Percentiles rank a stretch among this genome's conserved stretches.
These are phyloP conservation scores for Stegodyphus dumicola DNA, from an alignment of 1,140 invertebrate genomes.

Conservation along the genomic window DNA sequence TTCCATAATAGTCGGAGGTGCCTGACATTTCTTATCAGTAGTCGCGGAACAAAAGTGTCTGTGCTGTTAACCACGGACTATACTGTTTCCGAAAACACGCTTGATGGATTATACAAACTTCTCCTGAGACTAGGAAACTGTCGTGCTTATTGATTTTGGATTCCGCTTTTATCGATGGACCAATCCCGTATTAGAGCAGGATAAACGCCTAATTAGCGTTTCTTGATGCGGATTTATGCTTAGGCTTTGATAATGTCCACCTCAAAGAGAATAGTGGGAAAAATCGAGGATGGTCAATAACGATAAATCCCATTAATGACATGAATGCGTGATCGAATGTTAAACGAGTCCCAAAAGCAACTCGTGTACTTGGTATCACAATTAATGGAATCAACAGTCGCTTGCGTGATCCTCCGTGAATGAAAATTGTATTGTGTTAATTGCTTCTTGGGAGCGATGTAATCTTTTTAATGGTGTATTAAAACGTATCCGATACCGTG, in stretches of 20 bases:
- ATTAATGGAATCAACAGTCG: slow-evolving; percentile 57
- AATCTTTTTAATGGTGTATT: slow-evolving; percentile 59
- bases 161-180: background rate
- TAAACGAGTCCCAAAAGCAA: slow-evolving; percentile 43
- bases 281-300: slow-evolving; percentile 47
- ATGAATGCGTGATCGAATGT: slow-evolving; percentile 56
- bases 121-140: slow-evolving; percentile 13
- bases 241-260: slow-evolving; percentile 36
- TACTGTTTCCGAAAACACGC: slow-evolving; percentile 11
- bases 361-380: slow-evolving; percentile 47
- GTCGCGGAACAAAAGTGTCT: background rate
- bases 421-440: slow-evolving; percentile 54
- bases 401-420: slow-evolving; percentile 50
- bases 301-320: slow-evolving; percentile 56
- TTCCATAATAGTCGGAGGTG: background rate
- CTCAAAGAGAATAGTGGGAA: background rate
- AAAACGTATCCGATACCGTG: slow-evolving; percentile 58
- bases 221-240: slow-evolving; percentile 8
- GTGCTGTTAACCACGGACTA: background rate
- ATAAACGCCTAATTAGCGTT: slow-evolving; percentile 35
- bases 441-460: slow-evolving; percentile 50
- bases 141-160: slow-evolving; percentile 52
- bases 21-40: background rate
- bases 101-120: slow-evolving; percentile 26
- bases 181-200: background rate